A percentile compares a stretch with the other conserved stretches of the same genome.
Conservation (phyloP, 2,113 vertebrate genomes). For the Saccopteryx bilineata region DNA sequence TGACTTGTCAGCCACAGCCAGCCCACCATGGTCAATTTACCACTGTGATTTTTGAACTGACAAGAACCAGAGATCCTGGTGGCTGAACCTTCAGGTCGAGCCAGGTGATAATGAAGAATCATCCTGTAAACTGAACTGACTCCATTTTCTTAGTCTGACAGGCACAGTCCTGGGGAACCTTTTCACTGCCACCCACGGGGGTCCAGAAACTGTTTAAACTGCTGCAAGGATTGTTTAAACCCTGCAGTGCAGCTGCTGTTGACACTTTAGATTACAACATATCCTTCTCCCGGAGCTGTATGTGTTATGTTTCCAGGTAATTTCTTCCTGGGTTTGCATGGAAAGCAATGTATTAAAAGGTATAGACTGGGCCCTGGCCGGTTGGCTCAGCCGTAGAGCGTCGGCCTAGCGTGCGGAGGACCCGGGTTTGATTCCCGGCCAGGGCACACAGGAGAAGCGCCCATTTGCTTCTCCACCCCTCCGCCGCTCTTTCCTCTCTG, state of each 20-base stretch:
- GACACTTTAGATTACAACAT: not conserved
- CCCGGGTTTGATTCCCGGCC: no score
- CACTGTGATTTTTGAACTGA: not conserved
- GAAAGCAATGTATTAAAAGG: not conserved
- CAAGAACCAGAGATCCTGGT: not conserved
- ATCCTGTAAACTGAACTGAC: not conserved
- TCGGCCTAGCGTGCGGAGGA: no score
- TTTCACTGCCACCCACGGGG: not conserved
- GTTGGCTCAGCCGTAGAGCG: no score
- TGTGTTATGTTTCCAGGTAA: accelerated
- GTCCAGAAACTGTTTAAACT: not conserved
- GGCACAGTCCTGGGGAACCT: not conserved
- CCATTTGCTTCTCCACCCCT: no score
- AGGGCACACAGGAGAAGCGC: no score
- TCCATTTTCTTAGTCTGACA: not conserved
- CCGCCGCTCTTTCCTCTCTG: no score
- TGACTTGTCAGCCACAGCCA: not conserved
- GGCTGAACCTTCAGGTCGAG: not conserved
- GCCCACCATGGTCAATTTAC: not conserved
- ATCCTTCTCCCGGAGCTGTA: accelerated
- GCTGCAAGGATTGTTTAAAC: not conserved
- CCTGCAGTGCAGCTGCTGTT: accelerated
- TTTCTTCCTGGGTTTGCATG: not conserved
- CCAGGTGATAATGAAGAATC: not conserved
- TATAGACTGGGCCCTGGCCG: not conserved